Conservation (phyloP, 2,888 invertebrate species). For the Drosophila pegasa region DNA sequence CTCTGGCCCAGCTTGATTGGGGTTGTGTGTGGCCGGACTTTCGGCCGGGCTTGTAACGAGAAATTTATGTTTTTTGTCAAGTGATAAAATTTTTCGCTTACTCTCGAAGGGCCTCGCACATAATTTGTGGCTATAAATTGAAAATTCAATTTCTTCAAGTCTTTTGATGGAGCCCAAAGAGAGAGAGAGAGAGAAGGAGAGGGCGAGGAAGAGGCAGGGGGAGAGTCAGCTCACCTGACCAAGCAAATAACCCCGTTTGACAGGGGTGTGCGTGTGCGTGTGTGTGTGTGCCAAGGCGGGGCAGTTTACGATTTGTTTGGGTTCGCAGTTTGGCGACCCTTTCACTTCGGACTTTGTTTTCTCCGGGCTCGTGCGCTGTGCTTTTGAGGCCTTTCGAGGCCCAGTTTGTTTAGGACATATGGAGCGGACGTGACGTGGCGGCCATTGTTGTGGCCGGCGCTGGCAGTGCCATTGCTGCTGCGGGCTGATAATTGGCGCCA, state of each 20-base stretch:
- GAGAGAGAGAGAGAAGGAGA: not conserved
- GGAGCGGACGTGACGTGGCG: constrained; percentile 50
- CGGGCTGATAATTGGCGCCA: constrained; percentile 65
- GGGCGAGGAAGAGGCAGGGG: not conserved
- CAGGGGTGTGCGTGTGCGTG: not conserved
- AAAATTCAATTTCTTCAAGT: constrained; percentile 80
- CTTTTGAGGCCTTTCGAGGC: constrained; percentile 20
- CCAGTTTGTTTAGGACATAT: constrained; percentile 60
- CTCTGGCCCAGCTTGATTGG: constrained; percentile 30
- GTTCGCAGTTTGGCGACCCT: constrained; percentile 56
- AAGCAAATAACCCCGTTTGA: constrained; percentile 10
- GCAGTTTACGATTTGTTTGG: constrained; percentile 76
- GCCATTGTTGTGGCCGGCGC: constrained; percentile 31
- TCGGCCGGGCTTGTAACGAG: constrained; percentile 44
- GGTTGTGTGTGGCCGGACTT: constrained; percentile 11
- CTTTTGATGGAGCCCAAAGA: constrained; percentile 16
- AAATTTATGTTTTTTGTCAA: constrained; percentile 82
- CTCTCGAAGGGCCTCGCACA: constrained; percentile 45
- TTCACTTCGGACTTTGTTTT: constrained; percentile 37
- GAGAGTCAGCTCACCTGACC: constrained; percentile 37
- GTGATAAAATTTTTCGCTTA: constrained; percentile 82
- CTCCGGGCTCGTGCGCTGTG: constrained; percentile 9
- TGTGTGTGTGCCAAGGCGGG: constrained; percentile 1
- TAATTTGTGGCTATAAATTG: constrained; percentile 80
- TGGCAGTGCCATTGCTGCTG: constrained; percentile 24